Percentiles rank a stretch among this genome's conserved stretches.
Conservation (phyloP, 2,113 vertebrate genomes). For the Gila orcuttii region DNA sequence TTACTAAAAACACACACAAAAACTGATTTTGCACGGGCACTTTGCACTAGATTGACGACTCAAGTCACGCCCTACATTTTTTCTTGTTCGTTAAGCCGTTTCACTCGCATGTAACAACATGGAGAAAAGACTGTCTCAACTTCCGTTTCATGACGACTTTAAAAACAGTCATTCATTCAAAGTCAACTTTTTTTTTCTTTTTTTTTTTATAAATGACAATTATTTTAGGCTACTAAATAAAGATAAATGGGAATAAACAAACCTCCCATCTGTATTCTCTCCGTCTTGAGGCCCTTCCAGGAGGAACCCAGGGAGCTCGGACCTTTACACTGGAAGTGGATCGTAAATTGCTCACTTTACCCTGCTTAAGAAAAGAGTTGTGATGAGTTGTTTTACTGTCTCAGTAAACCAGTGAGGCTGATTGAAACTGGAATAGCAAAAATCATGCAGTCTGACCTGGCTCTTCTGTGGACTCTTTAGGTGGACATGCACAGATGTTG, state of each 20-base stretch:
- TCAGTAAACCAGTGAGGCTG: too few relatives aligned
- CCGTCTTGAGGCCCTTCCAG: conserved; percentile 80
- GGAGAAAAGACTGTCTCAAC: too few relatives aligned
- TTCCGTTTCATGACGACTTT: too few relatives aligned
- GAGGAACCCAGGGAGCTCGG: conserved; percentile 88
- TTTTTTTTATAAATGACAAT: not conserved
- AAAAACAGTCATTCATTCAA: conserved; percentile 1
- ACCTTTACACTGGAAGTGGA: conserved; percentile 75
- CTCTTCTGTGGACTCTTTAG: conserved; percentile 82
- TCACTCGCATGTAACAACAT: too few relatives aligned
- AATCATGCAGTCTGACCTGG: not conserved
- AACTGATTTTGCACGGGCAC: too few relatives aligned
- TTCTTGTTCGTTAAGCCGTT: too few relatives aligned
- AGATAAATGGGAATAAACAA: not conserved
- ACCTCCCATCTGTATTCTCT: conserved; percentile 83
- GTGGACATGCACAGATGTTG: conserved; percentile 90
- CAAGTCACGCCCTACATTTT: too few relatives aligned
- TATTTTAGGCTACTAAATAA: not conserved
- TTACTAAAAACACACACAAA: too few relatives aligned
- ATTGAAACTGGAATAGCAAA: not conserved
- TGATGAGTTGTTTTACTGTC: not conserved
- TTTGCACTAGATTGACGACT: too few relatives aligned
- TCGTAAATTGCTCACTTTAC: conserved; percentile 70
- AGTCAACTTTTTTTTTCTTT: not conserved
- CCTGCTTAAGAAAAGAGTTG: conserved; percentile 58